phyloP scores from a whole-genome alignment of 2,113 vertebrate species.

The Phycodurus eques region DNA sequence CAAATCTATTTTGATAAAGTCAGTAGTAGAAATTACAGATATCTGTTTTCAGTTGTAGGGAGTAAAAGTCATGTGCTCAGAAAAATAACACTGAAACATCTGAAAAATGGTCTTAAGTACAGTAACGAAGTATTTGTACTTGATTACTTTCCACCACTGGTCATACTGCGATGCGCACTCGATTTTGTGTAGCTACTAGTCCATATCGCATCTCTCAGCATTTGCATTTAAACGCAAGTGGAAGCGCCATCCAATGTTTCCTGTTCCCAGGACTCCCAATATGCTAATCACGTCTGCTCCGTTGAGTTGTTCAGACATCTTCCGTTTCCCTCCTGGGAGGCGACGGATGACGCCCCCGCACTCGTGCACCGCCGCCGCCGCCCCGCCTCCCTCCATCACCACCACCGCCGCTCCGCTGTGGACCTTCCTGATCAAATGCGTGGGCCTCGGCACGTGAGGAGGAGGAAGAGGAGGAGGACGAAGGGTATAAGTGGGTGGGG shows the following conservation, averaged over 20 bases:
- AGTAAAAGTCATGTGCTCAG: too few species aligned
- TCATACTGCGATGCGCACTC: too few species aligned
- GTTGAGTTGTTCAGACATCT: constrained; percentile 40
- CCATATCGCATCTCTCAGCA: background rate
- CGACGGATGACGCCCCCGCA: constrained; percentile 41
- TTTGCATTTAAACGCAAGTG: background rate
- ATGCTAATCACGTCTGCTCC: constrained; percentile 39
- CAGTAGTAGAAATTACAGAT: too few species aligned
- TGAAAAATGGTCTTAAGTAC: too few species aligned
- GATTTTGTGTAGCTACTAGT: background rate
- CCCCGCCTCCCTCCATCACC: background rate
- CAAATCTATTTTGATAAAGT: too few species aligned
- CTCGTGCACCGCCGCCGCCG: constrained; percentile 2
- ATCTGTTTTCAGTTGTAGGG: too few species aligned
- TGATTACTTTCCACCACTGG: too few species aligned
- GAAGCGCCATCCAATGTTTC: constrained; percentile 2
- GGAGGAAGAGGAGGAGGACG: background rate
- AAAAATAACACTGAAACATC: too few species aligned
- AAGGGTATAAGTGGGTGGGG: background rate
- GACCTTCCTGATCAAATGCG: constrained; percentile 42
- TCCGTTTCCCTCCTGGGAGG: constrained; percentile 27
- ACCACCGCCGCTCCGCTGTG: constrained; percentile 24
- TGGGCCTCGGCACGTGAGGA: constrained; percentile 55
- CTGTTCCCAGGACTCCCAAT: background rate
- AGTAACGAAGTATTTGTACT: too few species aligned